phyloP scores from a whole-genome alignment of 2,113 vertebrate species.

The Sisor rabdophorus region DNA sequence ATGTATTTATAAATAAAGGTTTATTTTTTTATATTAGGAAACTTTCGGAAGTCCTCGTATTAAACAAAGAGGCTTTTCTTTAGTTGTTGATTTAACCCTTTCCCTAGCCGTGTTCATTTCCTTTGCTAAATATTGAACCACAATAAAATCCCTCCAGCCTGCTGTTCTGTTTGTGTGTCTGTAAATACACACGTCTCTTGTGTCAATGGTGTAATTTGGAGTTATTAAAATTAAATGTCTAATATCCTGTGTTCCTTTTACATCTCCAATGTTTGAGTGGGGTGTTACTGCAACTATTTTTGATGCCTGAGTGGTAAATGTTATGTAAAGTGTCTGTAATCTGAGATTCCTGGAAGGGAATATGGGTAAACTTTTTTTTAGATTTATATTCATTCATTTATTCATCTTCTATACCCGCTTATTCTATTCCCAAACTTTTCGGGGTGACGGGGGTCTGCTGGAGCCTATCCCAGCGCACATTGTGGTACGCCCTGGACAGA shows the following conservation, averaged over 20 bases:
- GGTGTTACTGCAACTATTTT: neutral
- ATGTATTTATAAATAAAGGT: too few relatives aligned
- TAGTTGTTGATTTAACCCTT: too few relatives aligned
- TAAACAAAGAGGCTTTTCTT: too few relatives aligned
- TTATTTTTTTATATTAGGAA: too few relatives aligned
- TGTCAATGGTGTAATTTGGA: neutral
- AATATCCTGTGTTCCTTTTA: neutral
- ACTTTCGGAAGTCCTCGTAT: too few relatives aligned
- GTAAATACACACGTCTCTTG: neutral
- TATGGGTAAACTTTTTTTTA: neutral
- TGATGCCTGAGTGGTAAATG: neutral
- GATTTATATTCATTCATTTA: too few relatives aligned
- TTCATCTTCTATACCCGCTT: too few relatives aligned
- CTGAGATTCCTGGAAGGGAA: neutral
- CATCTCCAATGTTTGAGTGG: neutral
- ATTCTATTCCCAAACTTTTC: too few relatives aligned
- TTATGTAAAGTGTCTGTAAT: neutral
- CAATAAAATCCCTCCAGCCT: neutral
- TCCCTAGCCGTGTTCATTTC: neutral
- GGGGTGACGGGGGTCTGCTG: too few relatives aligned
- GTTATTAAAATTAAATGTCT: neutral
- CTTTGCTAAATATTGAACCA: neutral
- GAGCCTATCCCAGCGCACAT: too few relatives aligned
- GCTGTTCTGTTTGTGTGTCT: neutral
- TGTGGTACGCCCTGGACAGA: too few relatives aligned